Conservation (phyloP, 2,888 invertebrate genomes). For the Amiota mariae region DNA sequence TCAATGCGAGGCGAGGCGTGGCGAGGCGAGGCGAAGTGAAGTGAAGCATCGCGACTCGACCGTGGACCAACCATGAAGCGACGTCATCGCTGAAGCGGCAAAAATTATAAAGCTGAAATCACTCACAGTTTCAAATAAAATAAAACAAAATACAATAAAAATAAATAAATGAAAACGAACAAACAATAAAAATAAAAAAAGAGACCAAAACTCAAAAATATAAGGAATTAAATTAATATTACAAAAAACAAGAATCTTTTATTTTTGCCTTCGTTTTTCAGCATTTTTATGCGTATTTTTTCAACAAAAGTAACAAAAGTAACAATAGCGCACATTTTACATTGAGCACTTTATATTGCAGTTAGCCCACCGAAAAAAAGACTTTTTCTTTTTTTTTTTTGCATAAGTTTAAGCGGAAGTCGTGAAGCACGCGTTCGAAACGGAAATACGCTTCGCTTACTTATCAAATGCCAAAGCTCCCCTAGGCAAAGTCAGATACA, state of each 20-base stretch:
- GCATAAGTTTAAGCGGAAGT: conserved; percentile 18
- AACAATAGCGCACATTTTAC: neutral
- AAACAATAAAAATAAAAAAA: neutral
- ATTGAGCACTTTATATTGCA: conserved; percentile 1
- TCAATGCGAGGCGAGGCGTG: neutral
- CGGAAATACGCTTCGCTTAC: conserved; percentile 80
- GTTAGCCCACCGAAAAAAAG: too few species aligned
- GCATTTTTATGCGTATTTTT: conserved; percentile 17
- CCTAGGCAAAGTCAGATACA: conserved; percentile 69
- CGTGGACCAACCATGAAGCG: neutral
- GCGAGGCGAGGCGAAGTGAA: too few species aligned
- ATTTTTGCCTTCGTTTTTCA: neutral
- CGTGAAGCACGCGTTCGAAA: conserved; percentile 16
- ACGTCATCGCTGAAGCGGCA: neutral
- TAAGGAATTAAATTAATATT: conserved; percentile 23
- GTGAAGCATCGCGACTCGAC: too few species aligned
- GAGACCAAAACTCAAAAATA: too few species aligned
- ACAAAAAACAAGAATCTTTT: neutral
- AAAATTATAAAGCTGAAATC: neutral
- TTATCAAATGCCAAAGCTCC: too few species aligned
- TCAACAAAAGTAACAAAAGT: neutral
- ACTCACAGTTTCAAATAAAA: neutral
- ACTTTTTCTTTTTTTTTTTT: too few species aligned
- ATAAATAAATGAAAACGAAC: conserved; percentile 15
- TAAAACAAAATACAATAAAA: neutral